Evolutionary conservation across 2,113 vertebrate species (phyloP), one percentile per base, ranked within the genome.

Genomic region (Romanogobio albipinnatus): DNA sequence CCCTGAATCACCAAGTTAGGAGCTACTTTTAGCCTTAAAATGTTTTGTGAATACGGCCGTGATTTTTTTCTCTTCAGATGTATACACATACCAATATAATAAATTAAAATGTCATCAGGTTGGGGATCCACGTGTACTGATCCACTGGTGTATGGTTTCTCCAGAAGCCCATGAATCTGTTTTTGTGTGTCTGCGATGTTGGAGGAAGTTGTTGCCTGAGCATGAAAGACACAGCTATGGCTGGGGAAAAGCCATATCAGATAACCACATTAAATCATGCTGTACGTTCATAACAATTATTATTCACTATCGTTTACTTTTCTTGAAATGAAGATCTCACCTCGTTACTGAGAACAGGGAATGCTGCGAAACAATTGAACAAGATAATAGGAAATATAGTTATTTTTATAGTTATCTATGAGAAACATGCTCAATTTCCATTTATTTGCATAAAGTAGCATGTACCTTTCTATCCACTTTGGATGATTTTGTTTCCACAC

Each of bases 141-240:
- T 15, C 87, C 88, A 0, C 79, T 74, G 49, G 24, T 19, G 66
- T 90, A 95, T 4, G 90, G 86, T 36, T 0, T 3, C 45, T 86
- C 61, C 53, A 95, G 90, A 1, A 88, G 86, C 9, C 17, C 0
- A 17, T 64, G 87, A 64, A 95, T 92, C 73, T 70, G 75, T 4
- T 74, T 43, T 58, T 90, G 82, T 0, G 88, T 92, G 82, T 93
- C 80, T 64, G 84, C 33, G 0, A 88, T 74, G 77, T 91, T 78
- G 49, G 68, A 86, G 6, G 61, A 87, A 79, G n/a, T 87, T 51
- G 36, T 84, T 36, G 93, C 92, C 81, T 89, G 81, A 9, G 94
- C 88, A 81, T 94, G 94, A 88, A 94, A 95, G 43, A 90, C 33
- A 58, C 91, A 94, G 75, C 90, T 90, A 89, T 90, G 87, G 76